Evolutionary conservation across 2,113 vertebrate genomes (phyloP).

Genomic region (Acrocephalus kingi): DNA sequence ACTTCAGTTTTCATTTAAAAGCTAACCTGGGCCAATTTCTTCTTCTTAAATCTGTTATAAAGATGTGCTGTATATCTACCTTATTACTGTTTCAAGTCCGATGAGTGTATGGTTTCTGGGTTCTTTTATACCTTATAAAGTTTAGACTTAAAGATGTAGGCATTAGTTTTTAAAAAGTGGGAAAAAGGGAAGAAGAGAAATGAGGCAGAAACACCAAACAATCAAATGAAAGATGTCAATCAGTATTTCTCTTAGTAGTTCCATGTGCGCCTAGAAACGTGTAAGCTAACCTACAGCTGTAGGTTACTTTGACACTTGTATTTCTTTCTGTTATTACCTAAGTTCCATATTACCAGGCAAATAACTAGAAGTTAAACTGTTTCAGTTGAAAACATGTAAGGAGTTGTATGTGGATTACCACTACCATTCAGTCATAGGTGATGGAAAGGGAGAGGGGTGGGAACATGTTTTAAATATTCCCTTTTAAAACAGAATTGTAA

Average conservation of each 20-base stretch:
- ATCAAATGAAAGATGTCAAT: conserved; percentile 20
- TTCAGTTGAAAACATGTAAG: conserved; percentile 57
- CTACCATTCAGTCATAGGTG: conserved; percentile 40
- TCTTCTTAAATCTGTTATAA: background rate
- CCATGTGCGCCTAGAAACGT: background rate
- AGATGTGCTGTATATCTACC: background rate
- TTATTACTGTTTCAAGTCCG: background rate
- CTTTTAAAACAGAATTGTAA: conserved; percentile 69
- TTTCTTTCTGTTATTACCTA: background rate
- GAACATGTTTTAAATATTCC: conserved; percentile 68
- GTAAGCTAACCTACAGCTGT: background rate
- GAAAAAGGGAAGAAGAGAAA: background rate
- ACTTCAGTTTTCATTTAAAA: conserved; percentile 13
- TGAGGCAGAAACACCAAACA: background rate
- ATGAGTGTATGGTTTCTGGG: background rate
- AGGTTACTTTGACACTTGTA: background rate
- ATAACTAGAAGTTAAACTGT: conserved; percentile 49
- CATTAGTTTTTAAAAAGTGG: background rate
- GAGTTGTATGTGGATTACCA: conserved; percentile 52
- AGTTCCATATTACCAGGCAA: conserved; percentile 32
- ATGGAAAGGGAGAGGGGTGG: conserved; percentile 56
- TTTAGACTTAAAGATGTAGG: background rate
- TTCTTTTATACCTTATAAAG: background rate
- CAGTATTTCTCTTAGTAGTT: conserved; percentile 34
- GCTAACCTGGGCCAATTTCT: background rate